These are phyloP conservation scores for Hyperoodon ampullatus DNA, from an alignment of 2,113 vertebrate genomes.

Conservation along the genomic window DNA sequence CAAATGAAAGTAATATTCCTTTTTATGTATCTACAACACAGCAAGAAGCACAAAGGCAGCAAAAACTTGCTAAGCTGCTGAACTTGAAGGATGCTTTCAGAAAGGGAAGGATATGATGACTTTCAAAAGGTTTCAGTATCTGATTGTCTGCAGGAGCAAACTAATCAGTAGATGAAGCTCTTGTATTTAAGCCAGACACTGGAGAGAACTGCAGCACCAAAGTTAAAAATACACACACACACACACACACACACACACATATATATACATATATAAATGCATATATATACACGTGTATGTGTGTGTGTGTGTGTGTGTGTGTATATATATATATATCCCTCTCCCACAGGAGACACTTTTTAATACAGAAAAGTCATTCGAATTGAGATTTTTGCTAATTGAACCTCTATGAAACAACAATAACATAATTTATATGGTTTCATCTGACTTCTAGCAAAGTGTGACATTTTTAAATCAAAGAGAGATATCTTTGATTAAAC, in stretches of 20 bases:
- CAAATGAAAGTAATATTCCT: conserved; percentile 59
- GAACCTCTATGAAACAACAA: conserved; percentile 61
- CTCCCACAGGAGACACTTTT: conserved; percentile 45
- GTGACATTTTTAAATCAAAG: conserved; percentile 65
- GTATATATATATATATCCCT: background rate
- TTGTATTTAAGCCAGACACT: conserved; percentile 83
- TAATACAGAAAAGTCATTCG: conserved; percentile 71
- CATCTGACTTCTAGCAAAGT: conserved; percentile 53
- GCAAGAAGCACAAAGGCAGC: conserved; percentile 70
- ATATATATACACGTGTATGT: background rate
- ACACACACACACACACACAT: background rate
- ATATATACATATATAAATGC: background rate
- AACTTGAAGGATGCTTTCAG: conserved; percentile 77
- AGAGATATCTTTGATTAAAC: conserved; percentile 63
- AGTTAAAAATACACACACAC: conserved; percentile 47
- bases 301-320: accelerated
- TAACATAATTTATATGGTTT: conserved; percentile 64
- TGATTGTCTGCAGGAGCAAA: conserved; percentile 80
- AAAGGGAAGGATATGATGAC: conserved; percentile 78
- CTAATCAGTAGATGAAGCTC: conserved; percentile 84
- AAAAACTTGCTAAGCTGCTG: conserved; percentile 63
- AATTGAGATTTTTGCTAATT: conserved; percentile 78
- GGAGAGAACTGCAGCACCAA: conserved; percentile 59
- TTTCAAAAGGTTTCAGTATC: conserved; percentile 79
- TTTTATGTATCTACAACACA: conserved; percentile 60